A percentile compares a stretch with the other conserved stretches of the same genome.
phyloP scores from a whole-genome alignment of 2,797 vertebrate species.

The Siniperca obscura region DNA sequence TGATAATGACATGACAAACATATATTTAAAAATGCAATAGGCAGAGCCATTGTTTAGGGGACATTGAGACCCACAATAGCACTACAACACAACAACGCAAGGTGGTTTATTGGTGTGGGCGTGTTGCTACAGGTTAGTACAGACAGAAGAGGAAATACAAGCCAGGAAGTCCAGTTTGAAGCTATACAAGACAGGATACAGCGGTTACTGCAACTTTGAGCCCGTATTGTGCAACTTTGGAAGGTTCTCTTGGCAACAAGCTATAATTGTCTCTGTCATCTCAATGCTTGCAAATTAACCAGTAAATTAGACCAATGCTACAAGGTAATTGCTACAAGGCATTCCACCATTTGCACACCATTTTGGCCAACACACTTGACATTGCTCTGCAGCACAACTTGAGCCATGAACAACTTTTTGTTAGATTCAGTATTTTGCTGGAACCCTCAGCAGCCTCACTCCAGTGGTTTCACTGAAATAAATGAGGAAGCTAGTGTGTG shows the following conservation, averaged over 20 bases:
- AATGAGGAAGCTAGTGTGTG: neutral
- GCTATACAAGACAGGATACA: neutral
- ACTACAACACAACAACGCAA: neutral
- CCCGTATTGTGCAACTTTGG: neutral
- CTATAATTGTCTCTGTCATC: neutral
- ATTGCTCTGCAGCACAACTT: conserved; percentile 1
- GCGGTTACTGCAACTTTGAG: neutral
- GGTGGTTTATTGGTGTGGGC: neutral
- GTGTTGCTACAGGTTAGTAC: neutral
- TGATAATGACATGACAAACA: conserved; percentile 5
- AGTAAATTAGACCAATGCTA: neutral
- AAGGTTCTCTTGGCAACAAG: neutral
- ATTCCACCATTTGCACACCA: conserved; percentile 2
- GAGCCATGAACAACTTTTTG: conserved; percentile 9
- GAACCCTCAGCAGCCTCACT: neutral
- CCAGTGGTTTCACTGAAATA: neutral
- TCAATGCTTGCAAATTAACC: conserved; percentile 17
- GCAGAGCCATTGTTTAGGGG: conserved; percentile 5
- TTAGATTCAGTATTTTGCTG: neutral
- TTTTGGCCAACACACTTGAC: neutral
- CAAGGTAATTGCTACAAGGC: neutral
- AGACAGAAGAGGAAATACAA: neutral
- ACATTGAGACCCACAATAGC: neutral
- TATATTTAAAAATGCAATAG: conserved; percentile 20
- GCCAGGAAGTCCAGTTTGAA: conserved; percentile 9